Percentiles rank a stretch among this genome's conserved stretches.
phyloP scores from a whole-genome alignment of 2,888 invertebrate genomes.

The Blastobasis lacticolella region DNA sequence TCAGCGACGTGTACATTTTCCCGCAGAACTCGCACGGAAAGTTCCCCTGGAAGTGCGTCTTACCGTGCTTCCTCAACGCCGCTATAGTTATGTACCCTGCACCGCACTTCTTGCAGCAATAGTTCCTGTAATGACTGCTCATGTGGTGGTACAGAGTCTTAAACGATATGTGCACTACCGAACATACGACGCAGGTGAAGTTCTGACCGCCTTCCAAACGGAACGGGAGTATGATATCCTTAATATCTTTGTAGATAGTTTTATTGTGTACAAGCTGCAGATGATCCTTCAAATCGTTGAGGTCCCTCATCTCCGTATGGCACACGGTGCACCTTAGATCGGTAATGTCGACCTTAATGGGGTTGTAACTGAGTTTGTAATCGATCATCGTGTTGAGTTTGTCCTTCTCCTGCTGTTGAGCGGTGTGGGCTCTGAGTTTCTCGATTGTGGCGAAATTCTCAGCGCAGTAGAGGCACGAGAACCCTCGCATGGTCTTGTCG shows the following conservation, averaged over 20 bases:
- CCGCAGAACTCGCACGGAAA: slow-evolving; percentile 71
- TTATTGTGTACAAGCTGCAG: slow-evolving; percentile 46
- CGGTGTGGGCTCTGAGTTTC: slow-evolving; percentile 48
- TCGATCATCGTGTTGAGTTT: slow-evolving; percentile 63
- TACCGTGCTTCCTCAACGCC: slow-evolving; percentile 60
- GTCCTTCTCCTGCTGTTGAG: slow-evolving; percentile 51
- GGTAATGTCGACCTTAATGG: slow-evolving; percentile 63
- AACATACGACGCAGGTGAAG: slow-evolving; percentile 57
- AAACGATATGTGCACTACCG: slow-evolving; percentile 57
- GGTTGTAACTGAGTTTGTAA: slow-evolving; percentile 65
- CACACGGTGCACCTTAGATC: slow-evolving; percentile 51
- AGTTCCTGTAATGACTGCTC: slow-evolving; percentile 66
- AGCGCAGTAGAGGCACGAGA: slow-evolving; percentile 65
- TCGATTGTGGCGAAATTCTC: slow-evolving; percentile 51
- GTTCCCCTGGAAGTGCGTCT: slow-evolving; percentile 63
- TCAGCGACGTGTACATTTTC: slow-evolving; percentile 67
- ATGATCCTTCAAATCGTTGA: slow-evolving; percentile 56
- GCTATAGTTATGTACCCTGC: slow-evolving; percentile 61
- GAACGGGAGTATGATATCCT: slow-evolving; percentile 64
- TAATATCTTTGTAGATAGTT: slow-evolving; percentile 52
- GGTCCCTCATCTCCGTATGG: slow-evolving; percentile 42
- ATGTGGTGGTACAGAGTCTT: slow-evolving; percentile 65
- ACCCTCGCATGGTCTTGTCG: slow-evolving; percentile 60
- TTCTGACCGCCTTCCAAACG: slow-evolving; percentile 52
- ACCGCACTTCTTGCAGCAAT: slow-evolving; percentile 63